Conservation (phyloP, 2,888 invertebrate genomes). For the Acleris sparsana region DNA sequence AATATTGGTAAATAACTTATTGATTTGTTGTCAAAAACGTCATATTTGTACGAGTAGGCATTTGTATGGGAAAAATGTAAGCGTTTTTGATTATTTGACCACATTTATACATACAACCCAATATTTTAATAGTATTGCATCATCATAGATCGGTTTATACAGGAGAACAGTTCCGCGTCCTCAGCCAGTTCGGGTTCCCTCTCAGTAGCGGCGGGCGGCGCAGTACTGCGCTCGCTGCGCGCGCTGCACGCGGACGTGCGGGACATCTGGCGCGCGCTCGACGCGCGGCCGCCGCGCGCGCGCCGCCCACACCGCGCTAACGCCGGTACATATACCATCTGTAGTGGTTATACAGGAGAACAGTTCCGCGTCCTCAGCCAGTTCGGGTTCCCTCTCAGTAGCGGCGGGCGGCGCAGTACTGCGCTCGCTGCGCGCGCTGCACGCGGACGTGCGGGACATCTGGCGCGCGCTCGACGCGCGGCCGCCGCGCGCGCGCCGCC, state of each 20-base stretch:
- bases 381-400: conserved; percentile 16
- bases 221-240: conserved; percentile 60
- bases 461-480: conserved; percentile 51
- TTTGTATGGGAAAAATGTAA: too few relatives aligned
- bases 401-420: conserved; percentile 67
- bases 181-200: conserved; percentile 56
- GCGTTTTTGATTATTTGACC: too few relatives aligned
- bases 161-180: conserved; percentile 68
- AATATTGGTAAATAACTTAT: too few relatives aligned
- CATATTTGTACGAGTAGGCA: too few relatives aligned
- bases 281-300: conserved; percentile 46
- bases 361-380: conserved; percentile 63
- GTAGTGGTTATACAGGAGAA: conserved; percentile 53
- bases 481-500: conserved; percentile 49
- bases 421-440: conserved; percentile 40
- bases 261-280: conserved; percentile 53
- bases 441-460: conserved; percentile 40
- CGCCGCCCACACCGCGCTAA: conserved; percentile 54
- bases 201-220: conserved; percentile 55
- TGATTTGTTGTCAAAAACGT: too few relatives aligned
- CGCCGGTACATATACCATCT: background rate
- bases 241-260: conserved; percentile 55
- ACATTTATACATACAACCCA: too few relatives aligned
- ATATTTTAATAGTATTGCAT: too few relatives aligned
- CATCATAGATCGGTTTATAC: background rate